phyloP scores from a whole-genome alignment of 2,797 vertebrate genomes.

The Gymnopithys bicolor region DNA sequence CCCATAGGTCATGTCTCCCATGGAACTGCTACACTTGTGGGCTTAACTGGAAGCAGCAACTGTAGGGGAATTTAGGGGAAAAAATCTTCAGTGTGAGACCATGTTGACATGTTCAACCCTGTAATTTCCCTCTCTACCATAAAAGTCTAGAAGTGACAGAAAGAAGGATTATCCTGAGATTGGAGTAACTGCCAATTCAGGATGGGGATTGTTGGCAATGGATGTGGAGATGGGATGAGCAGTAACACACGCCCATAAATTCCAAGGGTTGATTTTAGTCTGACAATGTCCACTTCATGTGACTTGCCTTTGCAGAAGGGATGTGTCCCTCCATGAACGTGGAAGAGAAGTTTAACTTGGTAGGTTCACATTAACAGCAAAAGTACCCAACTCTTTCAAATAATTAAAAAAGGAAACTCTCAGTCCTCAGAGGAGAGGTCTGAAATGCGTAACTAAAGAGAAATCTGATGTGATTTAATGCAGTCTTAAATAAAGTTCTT shows the following conservation, averaged over 20 bases:
- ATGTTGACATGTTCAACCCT: not conserved
- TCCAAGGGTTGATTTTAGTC: not conserved
- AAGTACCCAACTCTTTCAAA: not conserved
- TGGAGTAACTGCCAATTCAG: slow-evolving; percentile 7
- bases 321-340: not conserved
- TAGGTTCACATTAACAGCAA: not conserved
- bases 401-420: not conserved
- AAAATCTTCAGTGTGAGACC: not conserved
- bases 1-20: not conserved
- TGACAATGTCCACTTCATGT: not conserved
- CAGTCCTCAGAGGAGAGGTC: not conserved
- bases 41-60: slow-evolving; percentile 25
- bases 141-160: not conserved
- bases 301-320: not conserved
- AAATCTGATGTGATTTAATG: not conserved
- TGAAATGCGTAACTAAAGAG: not conserved
- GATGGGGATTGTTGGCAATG: not conserved
- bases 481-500: slow-evolving; percentile 5
- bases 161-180: not conserved
- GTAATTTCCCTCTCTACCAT: not conserved
- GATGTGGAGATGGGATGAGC: not conserved
- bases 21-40: not conserved
- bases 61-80: not conserved
- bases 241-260: not conserved
- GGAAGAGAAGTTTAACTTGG: not conserved